Base-by-base conservation (phyloP, 2,113 vertebrate species). In the Stegastes partitus region DNA sequence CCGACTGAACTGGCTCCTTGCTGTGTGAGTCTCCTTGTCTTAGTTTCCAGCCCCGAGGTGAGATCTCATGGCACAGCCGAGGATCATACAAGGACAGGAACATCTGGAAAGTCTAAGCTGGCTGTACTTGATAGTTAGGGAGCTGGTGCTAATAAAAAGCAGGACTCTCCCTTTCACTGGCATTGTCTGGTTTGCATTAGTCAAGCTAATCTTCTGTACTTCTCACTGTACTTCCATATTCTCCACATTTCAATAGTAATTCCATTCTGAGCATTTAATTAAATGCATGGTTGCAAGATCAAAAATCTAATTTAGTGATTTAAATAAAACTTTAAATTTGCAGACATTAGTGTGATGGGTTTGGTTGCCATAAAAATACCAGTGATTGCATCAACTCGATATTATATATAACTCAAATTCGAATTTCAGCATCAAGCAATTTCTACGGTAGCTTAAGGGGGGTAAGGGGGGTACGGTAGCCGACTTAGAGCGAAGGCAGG, bases 71-170 rank as follows among this genome's bases (percentile, higher is more conserved):
- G 49, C 47, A 44, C 68, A 57, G 45, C 77, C n/a, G 34, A 84
- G 80, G 85, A 89, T 76, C 70, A 77, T 44, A 37, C 53, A 45
- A 77, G 87, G 82, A 86, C 82, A 77, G 53, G 53, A 65, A 15
- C 75, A 78, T 83, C 61, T 88, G 78, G 77, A 84, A 87, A 59
- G 58, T 68, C 66, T 80, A 21, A 28, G 50, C 58, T 15, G 59
- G 58, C 68, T 75, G 57, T 63, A 68, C 47, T 77, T 71, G 75
- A 72, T 68, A 79, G 80, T 53, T 45, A 74, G 63, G 7, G 12
- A 83, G 68, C 65, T 74, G 71, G 76, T 57, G 74, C 76, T 92
- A 89, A 91, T 91, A 77, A 83, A 75, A 85, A 74, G 55, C 81
- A 88, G 80, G 47, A 50, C 42, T 69, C 62, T 57, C 53, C 44